A percentile compares a stretch with the other conserved stretches of the same genome.
Evolutionary conservation across 2,113 vertebrate species (phyloP).

Genomic region (Dryoscopus gambensis): DNA sequence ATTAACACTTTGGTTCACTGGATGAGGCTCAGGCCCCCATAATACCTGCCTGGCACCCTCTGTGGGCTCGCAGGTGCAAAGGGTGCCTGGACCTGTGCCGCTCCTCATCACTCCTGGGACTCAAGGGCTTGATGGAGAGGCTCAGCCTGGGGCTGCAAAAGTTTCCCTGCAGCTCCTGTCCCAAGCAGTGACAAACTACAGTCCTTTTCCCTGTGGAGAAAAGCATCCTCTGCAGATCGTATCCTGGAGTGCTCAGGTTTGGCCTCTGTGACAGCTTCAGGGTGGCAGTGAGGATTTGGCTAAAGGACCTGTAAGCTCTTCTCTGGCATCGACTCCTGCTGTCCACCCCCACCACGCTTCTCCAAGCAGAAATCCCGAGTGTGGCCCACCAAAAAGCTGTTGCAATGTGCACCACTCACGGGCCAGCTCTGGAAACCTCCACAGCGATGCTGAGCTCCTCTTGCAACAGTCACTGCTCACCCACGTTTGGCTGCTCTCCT

Average conservation of each 20-base stretch:
- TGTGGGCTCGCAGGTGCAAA: not conserved
- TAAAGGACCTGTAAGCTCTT: not conserved
- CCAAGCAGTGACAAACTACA: not conserved
- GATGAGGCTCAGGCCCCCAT: not conserved
- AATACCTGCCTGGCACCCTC: not conserved
- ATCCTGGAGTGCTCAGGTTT: not conserved
- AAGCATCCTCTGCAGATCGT: not conserved
- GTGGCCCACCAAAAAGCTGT: not conserved
- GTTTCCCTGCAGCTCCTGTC: not conserved
- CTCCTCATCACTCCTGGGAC: rapidly evolving
- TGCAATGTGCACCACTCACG: rapidly evolving
- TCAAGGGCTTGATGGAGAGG: not conserved
- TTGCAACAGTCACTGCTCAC: rapidly evolving
- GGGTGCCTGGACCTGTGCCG: not conserved
- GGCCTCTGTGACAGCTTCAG: not conserved
- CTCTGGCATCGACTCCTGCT: not conserved
- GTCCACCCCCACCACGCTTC: not conserved
- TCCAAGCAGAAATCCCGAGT: not conserved
- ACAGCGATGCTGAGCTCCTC: rapidly evolving
- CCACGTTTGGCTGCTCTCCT: not conserved
- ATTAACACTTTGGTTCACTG: not conserved
- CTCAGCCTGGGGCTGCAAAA: not conserved
- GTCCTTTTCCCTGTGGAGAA: not conserved
- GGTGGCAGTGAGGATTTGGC: not conserved
- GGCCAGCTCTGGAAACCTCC: not conserved